phyloP scores from a whole-genome alignment of 1,140 invertebrate species.

The Orussus abietinus region DNA sequence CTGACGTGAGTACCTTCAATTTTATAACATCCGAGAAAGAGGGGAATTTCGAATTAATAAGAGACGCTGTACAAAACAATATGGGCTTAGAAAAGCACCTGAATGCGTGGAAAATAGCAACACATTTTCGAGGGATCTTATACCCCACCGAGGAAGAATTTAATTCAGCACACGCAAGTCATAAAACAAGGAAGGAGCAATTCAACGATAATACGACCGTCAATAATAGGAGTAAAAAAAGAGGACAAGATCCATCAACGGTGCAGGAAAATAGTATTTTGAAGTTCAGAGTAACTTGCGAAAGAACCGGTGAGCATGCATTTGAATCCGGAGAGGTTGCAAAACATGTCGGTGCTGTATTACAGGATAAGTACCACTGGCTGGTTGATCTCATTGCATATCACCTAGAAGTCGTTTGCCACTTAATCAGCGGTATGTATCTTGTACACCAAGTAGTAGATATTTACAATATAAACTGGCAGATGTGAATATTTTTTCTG shows the following conservation, averaged over 20 bases:
- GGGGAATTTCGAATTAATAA: slow-evolving; percentile 39
- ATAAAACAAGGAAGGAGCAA: slow-evolving; percentile 7
- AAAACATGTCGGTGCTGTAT: slow-evolving; percentile 51
- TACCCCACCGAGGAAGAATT: slow-evolving; percentile 38
- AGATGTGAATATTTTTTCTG: no score
- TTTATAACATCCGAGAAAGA: slow-evolving; percentile 34
- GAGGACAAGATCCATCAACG: slow-evolving; percentile 25
- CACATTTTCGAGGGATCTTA: slow-evolving; percentile 39
- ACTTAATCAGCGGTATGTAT: no score
- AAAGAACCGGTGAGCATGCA: slow-evolving; percentile 54
- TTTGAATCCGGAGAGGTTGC: slow-evolving; percentile 58
- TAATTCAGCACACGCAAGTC: slow-evolving; percentile 2
- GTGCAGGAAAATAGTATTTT: slow-evolving; percentile 34
- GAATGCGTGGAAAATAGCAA: slow-evolving; percentile 49
- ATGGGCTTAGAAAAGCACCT: slow-evolving; percentile 50
- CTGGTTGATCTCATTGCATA: slow-evolving; percentile 56
- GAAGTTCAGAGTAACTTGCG: slow-evolving; percentile 58
- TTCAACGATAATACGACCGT: slow-evolving; percentile 12
- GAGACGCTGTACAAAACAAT: slow-evolving; percentile 35
- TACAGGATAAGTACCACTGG: slow-evolving; percentile 59
- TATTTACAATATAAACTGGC: background rate
- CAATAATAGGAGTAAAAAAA: slow-evolving; percentile 22
- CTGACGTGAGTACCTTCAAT: slow-evolving; percentile 31
- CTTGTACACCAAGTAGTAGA: no score
- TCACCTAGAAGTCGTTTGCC: slow-evolving; percentile 58